Base-by-base conservation (phyloP, 2,113 vertebrate genomes). In the Pluvianellus socialis region DNA sequence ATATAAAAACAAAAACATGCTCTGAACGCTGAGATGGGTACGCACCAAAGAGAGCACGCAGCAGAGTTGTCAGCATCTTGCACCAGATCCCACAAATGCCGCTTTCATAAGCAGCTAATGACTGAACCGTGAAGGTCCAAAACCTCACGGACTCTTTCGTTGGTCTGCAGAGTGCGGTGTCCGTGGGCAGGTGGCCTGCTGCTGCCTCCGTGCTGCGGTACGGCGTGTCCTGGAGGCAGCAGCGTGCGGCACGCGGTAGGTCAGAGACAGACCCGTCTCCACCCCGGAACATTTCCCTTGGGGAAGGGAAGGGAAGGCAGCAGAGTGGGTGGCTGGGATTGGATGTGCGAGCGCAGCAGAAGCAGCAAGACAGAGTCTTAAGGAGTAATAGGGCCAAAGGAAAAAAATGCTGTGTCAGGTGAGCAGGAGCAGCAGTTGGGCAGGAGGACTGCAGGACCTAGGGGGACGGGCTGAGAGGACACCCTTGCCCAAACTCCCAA, bases 391-490 rank as follows among this genome's bases (percentile, higher is more conserved):
- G 47, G 32, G 28, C 15, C 27, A 71, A 67, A 49, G 56, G 40
- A 73, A 62, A 26, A 35, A 49, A 3, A 49, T 0, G 0, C 26
- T 56, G 32, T 1, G 0, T 32, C 16, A 9, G 32, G 42, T 32
- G 24, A 23, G 8, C 27, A 7, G 80, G 68, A 80, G 47, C 49
- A 58, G 58, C 11, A 66, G 56, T 15, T 5, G 15, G 16, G 32
- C 40, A 73, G 61, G 38, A 66, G 74, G 80, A 33, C 42, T 61
- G 73, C 44, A 23, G 59, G 56, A 67, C 14, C 7, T 3, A 7
- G 22, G n/a, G 42, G 24, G 7, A 24, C 38, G 49, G 40, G 20
- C 33, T 65, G 40, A 58, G 33, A 55, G 55, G 44, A 55, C 19
- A 44, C 23, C 8, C 2, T 0, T 38, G 47, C 44, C 56, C 50